Evolutionary conservation across 2,797 vertebrate species (phyloP).

Genomic region (Pelochelys cantorii): DNA sequence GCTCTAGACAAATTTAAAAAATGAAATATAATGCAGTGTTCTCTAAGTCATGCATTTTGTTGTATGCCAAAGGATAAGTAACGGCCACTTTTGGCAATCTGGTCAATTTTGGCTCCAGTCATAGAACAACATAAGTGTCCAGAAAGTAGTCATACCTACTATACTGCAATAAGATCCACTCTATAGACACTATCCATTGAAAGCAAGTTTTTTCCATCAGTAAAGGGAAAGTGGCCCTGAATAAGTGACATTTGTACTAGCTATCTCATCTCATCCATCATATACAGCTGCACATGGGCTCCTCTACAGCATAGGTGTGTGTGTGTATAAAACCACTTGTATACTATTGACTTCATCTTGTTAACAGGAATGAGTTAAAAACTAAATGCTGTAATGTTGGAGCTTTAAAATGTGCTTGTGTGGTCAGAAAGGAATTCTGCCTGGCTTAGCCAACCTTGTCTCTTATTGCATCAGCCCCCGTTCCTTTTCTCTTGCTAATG

Average conservation of each 20-base stretch:
- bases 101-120: slow-evolving; percentile 55
- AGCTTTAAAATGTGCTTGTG: not conserved
- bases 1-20: not conserved
- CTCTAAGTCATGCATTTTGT: slow-evolving; percentile 33
- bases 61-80: slow-evolving; percentile 55
- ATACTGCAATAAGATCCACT: slow-evolving; percentile 3
- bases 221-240: slow-evolving; percentile 70
- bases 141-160: slow-evolving; percentile 53
- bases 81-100: slow-evolving; percentile 60
- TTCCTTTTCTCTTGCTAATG: not conserved
- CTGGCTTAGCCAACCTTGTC: not conserved
- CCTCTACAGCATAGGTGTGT: slow-evolving; percentile 41
- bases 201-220: slow-evolving; percentile 61
- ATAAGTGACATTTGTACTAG: slow-evolving; percentile 57
- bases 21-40: not conserved
- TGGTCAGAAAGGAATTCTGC: not conserved
- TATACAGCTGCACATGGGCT: slow-evolving; percentile 55
- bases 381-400: not conserved
- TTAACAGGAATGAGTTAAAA: slow-evolving; percentile 1
- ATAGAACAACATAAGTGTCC: slow-evolving; percentile 25
- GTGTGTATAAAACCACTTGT: slow-evolving; percentile 51
- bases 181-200: slow-evolving; percentile 49
- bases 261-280: slow-evolving; percentile 51
- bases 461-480: not conserved
- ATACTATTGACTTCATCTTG: slow-evolving; percentile 28